Conservation (phyloP, 2,797 vertebrate species). For the Margarornis squamiger region DNA sequence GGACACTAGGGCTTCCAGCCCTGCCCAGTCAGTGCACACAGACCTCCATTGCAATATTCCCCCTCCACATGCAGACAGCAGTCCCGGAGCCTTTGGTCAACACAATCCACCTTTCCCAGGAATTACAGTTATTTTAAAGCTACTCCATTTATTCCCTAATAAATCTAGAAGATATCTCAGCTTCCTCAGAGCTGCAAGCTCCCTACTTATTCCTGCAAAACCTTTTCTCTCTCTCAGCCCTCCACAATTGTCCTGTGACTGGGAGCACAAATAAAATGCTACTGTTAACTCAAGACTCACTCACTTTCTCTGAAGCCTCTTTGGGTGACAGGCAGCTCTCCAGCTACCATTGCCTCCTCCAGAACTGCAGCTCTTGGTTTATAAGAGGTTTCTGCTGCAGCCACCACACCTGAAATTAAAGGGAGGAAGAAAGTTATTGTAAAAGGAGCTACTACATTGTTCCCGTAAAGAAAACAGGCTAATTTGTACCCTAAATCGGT, state of each 20-base stretch:
- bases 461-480: background rate
- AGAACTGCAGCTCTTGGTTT: background rate
- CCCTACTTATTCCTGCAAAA: background rate
- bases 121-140: background rate
- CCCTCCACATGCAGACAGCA: background rate
- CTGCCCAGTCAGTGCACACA: background rate
- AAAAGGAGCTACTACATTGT: fast-evolving
- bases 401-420: background rate
- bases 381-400: background rate
- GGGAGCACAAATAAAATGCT: background rate
- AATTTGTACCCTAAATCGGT: fast-evolving
- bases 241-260: background rate
- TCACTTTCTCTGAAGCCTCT: background rate
- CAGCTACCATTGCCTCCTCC: background rate
- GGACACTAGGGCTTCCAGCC: background rate
- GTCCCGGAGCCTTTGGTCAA: background rate
- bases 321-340: background rate
- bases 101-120: background rate
- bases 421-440: fast-evolving
- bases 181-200: background rate
- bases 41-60: fast-evolving
- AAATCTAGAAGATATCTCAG: too few relatives aligned
- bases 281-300: background rate
- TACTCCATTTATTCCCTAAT: background rate
- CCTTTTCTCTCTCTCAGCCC: background rate